Percentiles rank a stretch among this genome's conserved stretches.
Conservation (phyloP, 2,888 invertebrate genomes). For the Smittia sp. region DNA sequence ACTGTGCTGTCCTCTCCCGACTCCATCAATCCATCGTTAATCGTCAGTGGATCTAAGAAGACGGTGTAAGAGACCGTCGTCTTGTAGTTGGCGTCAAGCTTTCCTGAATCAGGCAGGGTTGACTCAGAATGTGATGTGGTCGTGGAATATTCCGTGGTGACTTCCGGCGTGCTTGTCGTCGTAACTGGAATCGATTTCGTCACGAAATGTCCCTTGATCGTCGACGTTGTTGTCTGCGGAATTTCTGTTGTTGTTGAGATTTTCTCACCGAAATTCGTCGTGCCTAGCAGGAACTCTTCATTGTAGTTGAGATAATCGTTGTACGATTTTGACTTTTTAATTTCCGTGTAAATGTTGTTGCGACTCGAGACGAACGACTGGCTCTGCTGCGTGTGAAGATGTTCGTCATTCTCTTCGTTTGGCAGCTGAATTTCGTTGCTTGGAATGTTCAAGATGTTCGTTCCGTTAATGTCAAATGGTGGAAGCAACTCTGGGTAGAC, state of each 20-base stretch:
- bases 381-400: constrained; percentile 66
- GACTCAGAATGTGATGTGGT: constrained; percentile 48
- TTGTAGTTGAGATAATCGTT: constrained; percentile 42
- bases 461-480: constrained; percentile 43
- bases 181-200: constrained; percentile 42
- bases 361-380: constrained; percentile 66
- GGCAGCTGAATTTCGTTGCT: constrained; percentile 54
- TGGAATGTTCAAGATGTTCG: constrained; percentile 46
- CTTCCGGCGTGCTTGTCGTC: constrained; percentile 43
- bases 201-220: constrained; percentile 43
- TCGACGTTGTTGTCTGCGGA: constrained; percentile 39
- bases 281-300: constrained; percentile 24
- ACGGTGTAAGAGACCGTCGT: constrained; percentile 60
- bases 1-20: constrained; percentile 47
- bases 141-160: constrained; percentile 48
- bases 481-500: constrained; percentile 45
- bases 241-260: constrained; percentile 25
- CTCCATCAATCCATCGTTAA: constrained; percentile 65
- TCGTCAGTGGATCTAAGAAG: constrained; percentile 66
- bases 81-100: constrained; percentile 47
- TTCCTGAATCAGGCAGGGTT: constrained; percentile 40
- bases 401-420: constrained; percentile 59
- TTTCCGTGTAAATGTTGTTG: constrained; percentile 46
- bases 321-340: constrained; percentile 42
- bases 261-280: constrained; percentile 33